Evolutionary conservation across 2,797 vertebrate genomes (phyloP).

Genomic region (Smutsia temminckii): DNA sequence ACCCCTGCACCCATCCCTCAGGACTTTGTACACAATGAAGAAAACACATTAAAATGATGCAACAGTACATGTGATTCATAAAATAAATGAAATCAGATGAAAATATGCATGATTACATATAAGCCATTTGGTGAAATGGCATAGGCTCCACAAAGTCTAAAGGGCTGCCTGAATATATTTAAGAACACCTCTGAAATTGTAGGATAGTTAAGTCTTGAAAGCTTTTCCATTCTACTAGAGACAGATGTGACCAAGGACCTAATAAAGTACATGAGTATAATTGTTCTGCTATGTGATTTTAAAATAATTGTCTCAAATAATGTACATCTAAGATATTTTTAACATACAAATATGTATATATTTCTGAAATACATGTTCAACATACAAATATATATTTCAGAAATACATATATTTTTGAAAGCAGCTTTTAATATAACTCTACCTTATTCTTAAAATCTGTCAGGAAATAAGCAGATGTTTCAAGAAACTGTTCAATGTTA

Average conservation of each 20-base stretch:
- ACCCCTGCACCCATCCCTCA: background rate
- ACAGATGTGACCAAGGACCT: background rate
- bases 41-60: too few species aligned
- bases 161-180: too few species aligned
- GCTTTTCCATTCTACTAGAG: background rate
- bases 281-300: background rate
- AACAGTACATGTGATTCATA: too few species aligned
- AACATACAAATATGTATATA: background rate
- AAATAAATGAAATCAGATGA: too few species aligned
- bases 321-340: background rate
- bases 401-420: background rate
- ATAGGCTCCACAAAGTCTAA: too few species aligned
- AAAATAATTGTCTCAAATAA: background rate
- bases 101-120: too few species aligned
- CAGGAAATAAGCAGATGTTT: background rate
- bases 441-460: background rate
- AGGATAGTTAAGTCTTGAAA: too few species aligned
- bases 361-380: background rate
- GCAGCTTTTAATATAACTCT: background rate
- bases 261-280: background rate
- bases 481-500: background rate
- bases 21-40: background rate
- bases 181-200: too few species aligned
- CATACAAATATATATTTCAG: background rate
- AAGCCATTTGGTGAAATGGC: too few species aligned